Evolutionary conservation across 1,140 invertebrate species (phyloP).

Genomic region (Drosophila bocki): DNA sequence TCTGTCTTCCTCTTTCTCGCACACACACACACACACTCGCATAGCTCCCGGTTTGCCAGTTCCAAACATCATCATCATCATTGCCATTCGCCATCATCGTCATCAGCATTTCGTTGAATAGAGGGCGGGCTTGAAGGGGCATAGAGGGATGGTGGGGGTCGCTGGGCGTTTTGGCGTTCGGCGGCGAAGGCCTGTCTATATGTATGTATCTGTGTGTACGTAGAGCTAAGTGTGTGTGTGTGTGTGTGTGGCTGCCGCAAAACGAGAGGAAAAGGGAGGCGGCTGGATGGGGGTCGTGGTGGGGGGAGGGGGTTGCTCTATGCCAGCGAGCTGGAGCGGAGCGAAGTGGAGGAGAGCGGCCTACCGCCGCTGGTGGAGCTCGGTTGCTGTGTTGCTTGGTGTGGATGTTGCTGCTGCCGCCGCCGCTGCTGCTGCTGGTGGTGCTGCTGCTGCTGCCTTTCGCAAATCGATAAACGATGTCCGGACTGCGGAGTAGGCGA

Average conservation of each 20-base stretch:
- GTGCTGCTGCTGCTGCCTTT: slow-evolving; percentile 66
- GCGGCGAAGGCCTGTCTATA: slow-evolving; percentile 58
- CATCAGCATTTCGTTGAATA: slow-evolving; percentile 41
- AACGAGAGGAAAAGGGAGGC: slow-evolving; percentile 16
- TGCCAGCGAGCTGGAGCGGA: slow-evolving; percentile 54
- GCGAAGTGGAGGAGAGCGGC: slow-evolving; percentile 48
- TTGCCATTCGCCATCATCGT: slow-evolving; percentile 27
- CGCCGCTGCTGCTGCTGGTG: slow-evolving; percentile 41
- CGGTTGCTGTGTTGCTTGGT: slow-evolving; percentile 27
- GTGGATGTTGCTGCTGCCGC: slow-evolving; percentile 33
- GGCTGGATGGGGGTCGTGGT: slow-evolving; percentile 2
- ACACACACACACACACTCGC: slow-evolving; percentile 6
- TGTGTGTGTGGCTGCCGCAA: slow-evolving; percentile 38
- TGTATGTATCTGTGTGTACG: slow-evolving; percentile 26
- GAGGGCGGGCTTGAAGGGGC: slow-evolving; percentile 52
- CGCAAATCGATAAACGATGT: slow-evolving; percentile 81
- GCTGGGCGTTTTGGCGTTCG: slow-evolving; percentile 53
- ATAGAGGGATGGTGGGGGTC: slow-evolving; percentile 18
- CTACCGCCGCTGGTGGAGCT: slow-evolving; percentile 50
- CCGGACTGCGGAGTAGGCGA: slow-evolving; percentile 69
- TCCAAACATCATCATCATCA: slow-evolving; percentile 48
- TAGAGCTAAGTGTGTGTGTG: slow-evolving; percentile 22
- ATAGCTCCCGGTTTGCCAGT: slow-evolving; percentile 46
- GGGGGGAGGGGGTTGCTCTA: slow-evolving; percentile 29
- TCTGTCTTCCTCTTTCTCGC: slow-evolving; percentile 17